These are phyloP conservation scores for Cheilinus undulatus DNA, from an alignment of 2,113 vertebrate genomes.

Conservation along the genomic window DNA sequence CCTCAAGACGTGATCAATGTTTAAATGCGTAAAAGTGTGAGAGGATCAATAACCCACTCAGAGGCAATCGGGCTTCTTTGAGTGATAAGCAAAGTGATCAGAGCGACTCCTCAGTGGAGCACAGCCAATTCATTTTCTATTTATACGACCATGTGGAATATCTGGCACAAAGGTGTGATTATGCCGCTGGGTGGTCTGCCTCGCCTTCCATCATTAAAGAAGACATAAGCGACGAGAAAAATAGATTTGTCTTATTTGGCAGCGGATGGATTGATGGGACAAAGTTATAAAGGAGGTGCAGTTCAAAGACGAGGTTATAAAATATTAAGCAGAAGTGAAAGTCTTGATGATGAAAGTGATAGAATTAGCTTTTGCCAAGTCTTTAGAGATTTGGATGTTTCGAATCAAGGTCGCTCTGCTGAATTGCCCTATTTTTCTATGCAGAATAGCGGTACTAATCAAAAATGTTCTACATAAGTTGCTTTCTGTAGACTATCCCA, in stretches of 20 bases:
- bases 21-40: conserved; percentile 53
- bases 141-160: conserved; percentile 56
- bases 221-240: conserved; percentile 50
- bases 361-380: conserved; percentile 77
- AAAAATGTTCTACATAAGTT: conserved; percentile 78
- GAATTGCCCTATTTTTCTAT: conserved; percentile 77
- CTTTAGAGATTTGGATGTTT: conserved; percentile 76
- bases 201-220: conserved; percentile 63
- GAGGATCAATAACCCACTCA: conserved; percentile 59
- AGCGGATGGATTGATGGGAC: conserved; percentile 52
- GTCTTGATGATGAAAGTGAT: conserved; percentile 75
- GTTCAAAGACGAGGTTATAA: conserved; percentile 63
- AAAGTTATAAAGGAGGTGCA: conserved; percentile 58
- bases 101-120: conserved; percentile 46
- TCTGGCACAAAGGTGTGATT: conserved; percentile 71
- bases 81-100: conserved; percentile 69
- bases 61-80: conserved; percentile 52
- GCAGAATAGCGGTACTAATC: conserved; percentile 71
- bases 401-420: conserved; percentile 78
- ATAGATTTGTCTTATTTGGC: conserved; percentile 52
- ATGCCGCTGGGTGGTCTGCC: conserved; percentile 60
- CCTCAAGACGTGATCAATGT: conserved; percentile 56
- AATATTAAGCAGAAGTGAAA: conserved; percentile 70
- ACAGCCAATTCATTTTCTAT: conserved; percentile 70
- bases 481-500: conserved; percentile 64